A percentile compares a stretch with the other conserved stretches of the same genome.
Evolutionary conservation across 2,888 invertebrate genomes (phyloP).

Genomic region (Yponomeuta malinellus): DNA sequence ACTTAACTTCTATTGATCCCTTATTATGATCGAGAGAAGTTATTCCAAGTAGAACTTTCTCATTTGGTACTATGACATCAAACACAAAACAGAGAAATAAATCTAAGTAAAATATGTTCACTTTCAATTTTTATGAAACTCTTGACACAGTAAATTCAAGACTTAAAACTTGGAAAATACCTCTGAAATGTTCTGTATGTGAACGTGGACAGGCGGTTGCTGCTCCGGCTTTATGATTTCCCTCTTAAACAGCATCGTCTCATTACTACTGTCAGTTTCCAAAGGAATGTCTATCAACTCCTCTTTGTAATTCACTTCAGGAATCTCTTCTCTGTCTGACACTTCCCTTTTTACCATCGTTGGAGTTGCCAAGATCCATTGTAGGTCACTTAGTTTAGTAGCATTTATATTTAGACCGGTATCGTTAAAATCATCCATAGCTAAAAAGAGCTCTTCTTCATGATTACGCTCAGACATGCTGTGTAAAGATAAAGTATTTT

Average conservation of each 20-base stretch:
- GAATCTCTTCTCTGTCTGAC: conserved; percentile 33
- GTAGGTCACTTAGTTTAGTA: conserved; percentile 44
- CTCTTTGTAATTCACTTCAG: conserved; percentile 35
- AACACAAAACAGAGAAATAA: no score
- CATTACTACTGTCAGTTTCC: conserved; percentile 53
- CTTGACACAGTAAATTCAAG: neutral
- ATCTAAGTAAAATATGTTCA: no score
- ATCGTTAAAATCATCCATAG: conserved; percentile 30
- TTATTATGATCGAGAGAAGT: no score
- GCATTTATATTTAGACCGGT: conserved; percentile 38
- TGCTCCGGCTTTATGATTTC: conserved; percentile 68
- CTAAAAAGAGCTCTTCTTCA: conserved; percentile 4
- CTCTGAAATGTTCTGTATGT: conserved; percentile 80
- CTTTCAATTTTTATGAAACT: no score
- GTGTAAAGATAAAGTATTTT: conserved; percentile 18
- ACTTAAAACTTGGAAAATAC: conserved; percentile 30
- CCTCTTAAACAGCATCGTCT: conserved; percentile 55
- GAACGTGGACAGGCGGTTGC: conserved; percentile 77
- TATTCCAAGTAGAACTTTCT: no score
- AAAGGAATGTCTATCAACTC: conserved; percentile 60
- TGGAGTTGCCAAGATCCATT: conserved; percentile 62
- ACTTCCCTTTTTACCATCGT: conserved; percentile 56
- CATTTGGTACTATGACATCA: no score
- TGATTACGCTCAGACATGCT: neutral
- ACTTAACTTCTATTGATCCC: no score